Percentiles rank a stretch among this genome's conserved stretches.
Evolutionary conservation across 2,113 vertebrate species (phyloP).

Genomic region (Entomyzon cyanotis): DNA sequence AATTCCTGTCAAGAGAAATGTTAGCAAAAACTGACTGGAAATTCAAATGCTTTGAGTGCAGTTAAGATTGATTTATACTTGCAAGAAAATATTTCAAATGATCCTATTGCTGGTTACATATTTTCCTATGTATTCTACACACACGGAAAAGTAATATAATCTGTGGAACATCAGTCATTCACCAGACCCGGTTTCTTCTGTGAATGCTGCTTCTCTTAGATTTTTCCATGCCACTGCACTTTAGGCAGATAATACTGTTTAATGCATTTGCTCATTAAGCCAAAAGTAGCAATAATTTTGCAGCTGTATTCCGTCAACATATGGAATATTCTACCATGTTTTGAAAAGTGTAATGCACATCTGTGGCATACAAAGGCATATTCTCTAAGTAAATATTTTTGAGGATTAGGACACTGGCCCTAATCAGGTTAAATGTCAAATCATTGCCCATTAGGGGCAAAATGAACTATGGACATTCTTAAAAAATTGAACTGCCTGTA

Average conservation of each 20-base stretch:
- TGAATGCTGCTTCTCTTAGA: not conserved
- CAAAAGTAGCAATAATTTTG: not conserved
- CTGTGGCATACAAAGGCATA: not conserved
- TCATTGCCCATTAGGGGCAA: not conserved
- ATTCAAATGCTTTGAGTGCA: not conserved
- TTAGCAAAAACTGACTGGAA: not conserved
- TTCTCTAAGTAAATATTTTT: not conserved
- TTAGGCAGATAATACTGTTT: not conserved
- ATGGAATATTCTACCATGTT: not conserved
- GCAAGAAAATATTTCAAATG: not conserved
- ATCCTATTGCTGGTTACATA: not conserved
- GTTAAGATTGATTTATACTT: constrained; percentile 13
- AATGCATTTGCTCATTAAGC: not conserved
- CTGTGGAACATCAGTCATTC: constrained; percentile 1
- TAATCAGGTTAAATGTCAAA: not conserved
- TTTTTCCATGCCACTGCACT: not conserved
- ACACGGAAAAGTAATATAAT: constrained; percentile 22
- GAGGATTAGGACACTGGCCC: not conserved
- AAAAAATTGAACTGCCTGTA: not conserved
- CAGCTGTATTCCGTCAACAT: not conserved
- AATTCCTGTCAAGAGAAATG: not conserved
- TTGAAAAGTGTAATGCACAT: not conserved
- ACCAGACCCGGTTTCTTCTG: not conserved
- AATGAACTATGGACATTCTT: not conserved
- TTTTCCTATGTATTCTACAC: constrained; percentile 28